phyloP scores from a whole-genome alignment of 1,140 invertebrate species.

The Platyscapa corneri region DNA sequence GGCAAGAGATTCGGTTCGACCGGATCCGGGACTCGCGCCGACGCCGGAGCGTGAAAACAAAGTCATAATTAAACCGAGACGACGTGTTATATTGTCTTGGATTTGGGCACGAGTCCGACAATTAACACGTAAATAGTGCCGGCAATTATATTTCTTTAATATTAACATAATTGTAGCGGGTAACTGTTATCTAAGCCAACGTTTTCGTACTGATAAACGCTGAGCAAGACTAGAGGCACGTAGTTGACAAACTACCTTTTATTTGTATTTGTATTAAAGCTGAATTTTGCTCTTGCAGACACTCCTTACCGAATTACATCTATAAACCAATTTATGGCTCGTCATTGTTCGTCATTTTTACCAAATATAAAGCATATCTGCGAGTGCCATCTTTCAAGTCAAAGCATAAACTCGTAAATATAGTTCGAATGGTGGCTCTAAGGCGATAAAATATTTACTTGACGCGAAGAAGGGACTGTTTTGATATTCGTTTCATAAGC shows the following conservation, averaged over 20 bases:
- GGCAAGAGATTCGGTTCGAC: too few species aligned
- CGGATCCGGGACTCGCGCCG: too few species aligned
- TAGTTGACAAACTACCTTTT: neutral
- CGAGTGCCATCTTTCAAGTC: neutral
- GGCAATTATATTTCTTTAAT: too few species aligned
- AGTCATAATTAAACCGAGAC: neutral
- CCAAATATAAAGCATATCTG: neutral
- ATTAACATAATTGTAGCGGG: too few species aligned
- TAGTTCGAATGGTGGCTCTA: neutral
- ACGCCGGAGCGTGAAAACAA: neutral
- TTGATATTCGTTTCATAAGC: neutral
- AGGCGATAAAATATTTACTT: neutral
- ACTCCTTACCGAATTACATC: too few species aligned
- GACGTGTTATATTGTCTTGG: neutral
- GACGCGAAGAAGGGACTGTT: neutral
- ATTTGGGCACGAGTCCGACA: neutral
- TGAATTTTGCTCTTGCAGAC: too few species aligned
- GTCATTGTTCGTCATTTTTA: too few species aligned
- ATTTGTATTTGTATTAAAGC: neutral
- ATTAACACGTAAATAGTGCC: neutral
- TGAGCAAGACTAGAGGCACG: neutral
- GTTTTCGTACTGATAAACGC: neutral
- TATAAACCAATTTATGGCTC: too few species aligned
- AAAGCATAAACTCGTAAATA: neutral
- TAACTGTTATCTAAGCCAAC: neutral